A percentile compares a stretch with the other conserved stretches of the same genome.
Evolutionary conservation across 2,888 invertebrate genomes (phyloP).

Genomic region (Melinopterus prodromus): DNA sequence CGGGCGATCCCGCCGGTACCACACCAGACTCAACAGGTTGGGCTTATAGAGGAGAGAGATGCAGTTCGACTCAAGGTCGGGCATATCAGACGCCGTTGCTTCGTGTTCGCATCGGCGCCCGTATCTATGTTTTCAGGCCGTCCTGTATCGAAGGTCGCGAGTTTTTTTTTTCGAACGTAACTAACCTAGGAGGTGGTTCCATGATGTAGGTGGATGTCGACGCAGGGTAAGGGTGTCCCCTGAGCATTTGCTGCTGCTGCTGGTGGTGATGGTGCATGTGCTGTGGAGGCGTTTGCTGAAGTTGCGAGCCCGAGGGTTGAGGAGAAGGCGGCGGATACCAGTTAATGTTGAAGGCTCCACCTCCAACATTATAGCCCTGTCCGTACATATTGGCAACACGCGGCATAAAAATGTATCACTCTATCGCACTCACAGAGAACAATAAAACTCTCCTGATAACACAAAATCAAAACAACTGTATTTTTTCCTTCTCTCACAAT

Average conservation of each 20-base stretch:
- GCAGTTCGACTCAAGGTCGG: constrained; percentile 35
- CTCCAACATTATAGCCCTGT: constrained; percentile 31
- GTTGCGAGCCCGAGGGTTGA: constrained; percentile 22
- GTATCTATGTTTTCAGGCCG: constrained; percentile 44
- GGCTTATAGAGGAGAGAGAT: constrained; percentile 25
- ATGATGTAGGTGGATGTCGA: constrained; percentile 48
- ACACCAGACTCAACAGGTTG: constrained; percentile 37
- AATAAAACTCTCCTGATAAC: not conserved
- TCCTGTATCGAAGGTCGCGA: constrained; percentile 43
- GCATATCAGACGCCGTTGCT: constrained; percentile 25
- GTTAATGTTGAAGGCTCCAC: constrained; percentile 44
- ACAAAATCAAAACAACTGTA: constrained; percentile 15
- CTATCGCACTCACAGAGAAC: not conserved
- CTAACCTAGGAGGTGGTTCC: constrained; percentile 57
- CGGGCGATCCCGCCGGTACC: constrained; percentile 24
- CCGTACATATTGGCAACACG: constrained; percentile 29
- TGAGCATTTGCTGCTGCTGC: constrained; percentile 10
- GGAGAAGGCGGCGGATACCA: constrained; percentile 47
- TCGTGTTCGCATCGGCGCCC: constrained; percentile 29
- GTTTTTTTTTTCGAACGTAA: constrained; percentile 36
- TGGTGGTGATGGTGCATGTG: constrained; percentile 9
- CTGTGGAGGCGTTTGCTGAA: constrained; percentile 21
- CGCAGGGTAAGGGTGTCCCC: constrained; percentile 18
- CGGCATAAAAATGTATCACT: constrained; percentile 21
- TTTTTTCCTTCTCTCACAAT: constrained; percentile 1